These are phyloP conservation scores for Drosophila borealis DNA, from an alignment of 2,888 invertebrate species.

Conservation along the genomic window DNA sequence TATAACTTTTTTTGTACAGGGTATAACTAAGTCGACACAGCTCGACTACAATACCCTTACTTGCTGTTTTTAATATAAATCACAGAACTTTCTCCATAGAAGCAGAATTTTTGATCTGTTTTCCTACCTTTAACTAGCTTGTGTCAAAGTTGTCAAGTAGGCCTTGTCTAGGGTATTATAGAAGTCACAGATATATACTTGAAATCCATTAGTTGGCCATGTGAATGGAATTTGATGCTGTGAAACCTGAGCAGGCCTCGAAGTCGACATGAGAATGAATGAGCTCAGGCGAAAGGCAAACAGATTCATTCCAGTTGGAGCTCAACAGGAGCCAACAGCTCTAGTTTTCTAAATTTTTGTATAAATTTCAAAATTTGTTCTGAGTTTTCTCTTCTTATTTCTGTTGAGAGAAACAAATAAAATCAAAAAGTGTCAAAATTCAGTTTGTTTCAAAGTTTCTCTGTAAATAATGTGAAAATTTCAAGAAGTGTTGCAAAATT, in stretches of 20 bases:
- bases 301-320: not conserved
- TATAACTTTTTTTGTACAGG: too few relatives aligned
- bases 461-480: not conserved
- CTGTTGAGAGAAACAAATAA: not conserved
- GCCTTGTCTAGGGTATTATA: not conserved
- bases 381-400: not conserved
- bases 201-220: not conserved
- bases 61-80: too few relatives aligned
- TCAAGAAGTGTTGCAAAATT: conserved; percentile 2
- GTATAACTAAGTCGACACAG: too few relatives aligned
- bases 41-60: too few relatives aligned
- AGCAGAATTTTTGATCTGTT: too few relatives aligned
- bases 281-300: not conserved
- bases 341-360: conserved; percentile 2
- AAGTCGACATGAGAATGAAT: too few relatives aligned
- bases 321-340: conserved; percentile 3
- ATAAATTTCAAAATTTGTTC: not conserved
- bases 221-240: not conserved
- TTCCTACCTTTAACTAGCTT: too few relatives aligned
- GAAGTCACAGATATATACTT: not conserved
- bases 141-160: too few relatives aligned
- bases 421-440: not conserved
- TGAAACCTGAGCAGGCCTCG: not conserved
- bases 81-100: too few relatives aligned
- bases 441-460: not conserved